phyloP scores from a whole-genome alignment of 2,113 vertebrate species.

The Gambusia affinis region DNA sequence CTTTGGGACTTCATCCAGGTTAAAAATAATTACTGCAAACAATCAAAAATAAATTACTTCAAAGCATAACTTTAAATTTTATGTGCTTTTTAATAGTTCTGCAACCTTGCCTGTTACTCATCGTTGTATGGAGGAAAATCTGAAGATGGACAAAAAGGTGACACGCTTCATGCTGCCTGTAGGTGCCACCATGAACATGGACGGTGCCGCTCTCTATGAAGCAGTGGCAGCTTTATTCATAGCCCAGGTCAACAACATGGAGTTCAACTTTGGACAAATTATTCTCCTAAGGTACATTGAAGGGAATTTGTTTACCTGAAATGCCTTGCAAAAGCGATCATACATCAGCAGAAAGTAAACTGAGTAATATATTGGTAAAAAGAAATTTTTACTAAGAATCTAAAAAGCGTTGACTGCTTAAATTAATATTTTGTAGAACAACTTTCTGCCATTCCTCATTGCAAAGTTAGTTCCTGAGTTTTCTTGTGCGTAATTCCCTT shows the following conservation, averaged over 20 bases:
- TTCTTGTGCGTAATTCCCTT: no score
- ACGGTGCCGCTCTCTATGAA: constrained; percentile 89
- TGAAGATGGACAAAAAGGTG: constrained; percentile 87
- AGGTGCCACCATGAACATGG: constrained; percentile 93
- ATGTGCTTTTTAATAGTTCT: constrained; percentile 75
- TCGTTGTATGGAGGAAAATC: constrained; percentile 88
- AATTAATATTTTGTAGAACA: no score
- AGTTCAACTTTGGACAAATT: constrained; percentile 90
- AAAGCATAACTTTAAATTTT: background rate
- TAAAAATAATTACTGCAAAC: background rate
- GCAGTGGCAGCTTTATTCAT: constrained; percentile 92
- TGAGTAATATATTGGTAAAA: no score
- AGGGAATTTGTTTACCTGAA: background rate
- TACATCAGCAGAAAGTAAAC: background rate
- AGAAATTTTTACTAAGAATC: no score
- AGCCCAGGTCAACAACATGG: constrained; percentile 89
- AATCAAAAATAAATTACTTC: background rate
- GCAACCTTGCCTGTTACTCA: constrained; percentile 91
- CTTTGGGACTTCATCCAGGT: constrained; percentile 93
- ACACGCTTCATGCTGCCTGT: constrained; percentile 88
- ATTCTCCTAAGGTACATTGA: constrained; percentile 87
- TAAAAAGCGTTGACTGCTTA: no score
- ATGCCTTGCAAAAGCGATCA: background rate
- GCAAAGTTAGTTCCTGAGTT: no score
- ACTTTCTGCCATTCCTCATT: no score